Evolutionary conservation across 2,113 vertebrate genomes (phyloP), one percentile per base, ranked within the genome.

Genomic region (Caranx melampygus): DNA sequence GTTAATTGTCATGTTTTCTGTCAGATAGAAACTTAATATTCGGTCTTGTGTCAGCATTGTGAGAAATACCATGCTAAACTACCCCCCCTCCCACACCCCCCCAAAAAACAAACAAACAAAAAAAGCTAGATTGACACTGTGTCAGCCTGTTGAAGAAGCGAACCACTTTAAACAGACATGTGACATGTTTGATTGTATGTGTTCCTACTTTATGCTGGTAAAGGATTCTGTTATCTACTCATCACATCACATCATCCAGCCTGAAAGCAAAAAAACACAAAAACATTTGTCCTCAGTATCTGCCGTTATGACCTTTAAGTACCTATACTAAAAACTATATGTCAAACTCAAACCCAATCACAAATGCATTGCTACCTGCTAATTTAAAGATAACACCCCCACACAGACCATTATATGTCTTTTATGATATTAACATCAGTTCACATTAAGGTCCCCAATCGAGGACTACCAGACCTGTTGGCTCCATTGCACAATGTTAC

Each of bases 401-500:
- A 69, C 9, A 34, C 40, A 31, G 3, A 59, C n/a, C 49, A 72
- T 59, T 65, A 40, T 58, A 37, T 72, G 71, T 81, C 12, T 31
- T 16, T 18, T 5, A 33, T 11, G 26, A 31, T 45, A 14, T 72
- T 59, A 55, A 51, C 44, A 72, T 63, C 42, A 58, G 20, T n/a
- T 72, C 51, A 66, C 16, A 34, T 69, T 77, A 58, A 58, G 60
- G 42, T 66, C 33, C 45, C 59, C 55, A 26, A 55, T 68, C 67
- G 74, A 10, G 59, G 63, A 62, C n/a, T 58, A n/a, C 31, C 33
- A 26, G 59, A 65, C 47, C 59, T 61, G 55, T 34, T 75, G 8
- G 57, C 77, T 79, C 15, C 40, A 14, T 70, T n/a, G 35, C 57
- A 79, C 60, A 67, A 35, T 20, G 20, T 64, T 67, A 47, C n/a